Conservation (phyloP, 2,113 vertebrate genomes). For the Philantomba maxwellii region DNA sequence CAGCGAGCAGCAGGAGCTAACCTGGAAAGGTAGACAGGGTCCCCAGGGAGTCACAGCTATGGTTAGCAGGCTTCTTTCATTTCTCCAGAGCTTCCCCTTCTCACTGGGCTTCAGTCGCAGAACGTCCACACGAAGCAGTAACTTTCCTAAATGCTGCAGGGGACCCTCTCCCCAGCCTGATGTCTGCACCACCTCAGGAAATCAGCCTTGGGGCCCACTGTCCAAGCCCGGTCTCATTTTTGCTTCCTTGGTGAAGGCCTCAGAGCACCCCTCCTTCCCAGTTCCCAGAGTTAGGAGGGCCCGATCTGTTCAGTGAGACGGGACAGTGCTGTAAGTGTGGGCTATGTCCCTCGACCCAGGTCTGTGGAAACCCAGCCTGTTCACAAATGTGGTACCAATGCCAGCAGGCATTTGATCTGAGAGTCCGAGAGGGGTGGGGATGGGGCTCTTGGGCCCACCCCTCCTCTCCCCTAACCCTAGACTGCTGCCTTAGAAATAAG, state of each 20-base stretch:
- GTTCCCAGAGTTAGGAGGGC: not conserved
- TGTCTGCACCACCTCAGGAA: not conserved
- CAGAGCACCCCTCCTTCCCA: not conserved
- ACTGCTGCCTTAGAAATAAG: not conserved
- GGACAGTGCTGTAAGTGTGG: not conserved
- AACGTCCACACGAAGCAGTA: not conserved
- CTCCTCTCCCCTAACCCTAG: not conserved
- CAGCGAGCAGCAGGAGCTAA: not conserved
- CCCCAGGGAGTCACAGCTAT: not conserved
- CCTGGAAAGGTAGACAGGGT: not conserved
- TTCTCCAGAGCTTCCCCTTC: not conserved
- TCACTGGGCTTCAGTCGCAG: not conserved
- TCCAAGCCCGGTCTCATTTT: not conserved
- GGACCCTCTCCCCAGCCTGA: not conserved
- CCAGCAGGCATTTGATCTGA: not conserved
- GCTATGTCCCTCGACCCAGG: not conserved
- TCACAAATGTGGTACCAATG: not conserved
- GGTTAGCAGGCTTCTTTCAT: not conserved
- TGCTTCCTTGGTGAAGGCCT: not conserved
- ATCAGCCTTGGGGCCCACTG: not conserved
- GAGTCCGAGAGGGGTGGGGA: not conserved
- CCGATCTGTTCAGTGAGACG: not conserved
- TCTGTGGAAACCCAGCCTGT: not conserved
- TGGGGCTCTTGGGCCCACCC: not conserved
- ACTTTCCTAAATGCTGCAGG: not conserved